phyloP scores from a whole-genome alignment of 1,140 invertebrate genomes.

The Agraylea sexmaculata region DNA sequence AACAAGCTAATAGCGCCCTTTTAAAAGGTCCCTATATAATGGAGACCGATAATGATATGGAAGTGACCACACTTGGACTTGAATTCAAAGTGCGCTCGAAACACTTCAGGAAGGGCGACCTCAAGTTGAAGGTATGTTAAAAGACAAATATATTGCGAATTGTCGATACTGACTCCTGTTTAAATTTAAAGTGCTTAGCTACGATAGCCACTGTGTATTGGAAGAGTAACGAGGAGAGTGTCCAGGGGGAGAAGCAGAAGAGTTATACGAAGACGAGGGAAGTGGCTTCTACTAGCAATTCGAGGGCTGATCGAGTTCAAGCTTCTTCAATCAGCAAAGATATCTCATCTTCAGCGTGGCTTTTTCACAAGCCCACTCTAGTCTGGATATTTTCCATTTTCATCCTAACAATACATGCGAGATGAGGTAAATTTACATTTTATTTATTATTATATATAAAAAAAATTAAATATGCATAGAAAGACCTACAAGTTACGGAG shows the following conservation, averaged over 20 bases:
- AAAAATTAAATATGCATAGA: no score
- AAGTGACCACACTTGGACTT: slow-evolving; percentile 56
- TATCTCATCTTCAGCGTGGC: slow-evolving; percentile 19
- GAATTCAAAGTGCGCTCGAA: slow-evolving; percentile 61
- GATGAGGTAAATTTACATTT: no score
- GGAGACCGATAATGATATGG: slow-evolving; percentile 45
- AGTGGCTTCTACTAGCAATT: slow-evolving; percentile 29
- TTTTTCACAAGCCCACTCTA: slow-evolving; percentile 10
- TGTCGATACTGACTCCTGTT: slow-evolving; percentile 3
- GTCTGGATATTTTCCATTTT: slow-evolving; percentile 19
- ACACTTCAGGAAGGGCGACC: slow-evolving; percentile 69
- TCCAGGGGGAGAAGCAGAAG: slow-evolving; percentile 43
- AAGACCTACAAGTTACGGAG: no score
- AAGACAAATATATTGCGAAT: slow-evolving; percentile 5
- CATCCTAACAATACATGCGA: no score
- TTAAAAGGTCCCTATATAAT: slow-evolving; percentile 28
- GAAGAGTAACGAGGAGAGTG: slow-evolving; percentile 71
- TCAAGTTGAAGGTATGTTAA: slow-evolving; percentile 59
- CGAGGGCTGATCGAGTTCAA: slow-evolving; percentile 36
- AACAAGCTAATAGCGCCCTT: slow-evolving; percentile 49
- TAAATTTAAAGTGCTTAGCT: slow-evolving; percentile 53
- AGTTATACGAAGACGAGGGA: slow-evolving; percentile 35
- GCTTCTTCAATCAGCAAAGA: slow-evolving; percentile 29
- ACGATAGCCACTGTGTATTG: slow-evolving; percentile 74
- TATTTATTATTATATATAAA: no score